phyloP scores from a whole-genome alignment of 2,797 vertebrate genomes.

The Arctocebus calabarensis region DNA sequence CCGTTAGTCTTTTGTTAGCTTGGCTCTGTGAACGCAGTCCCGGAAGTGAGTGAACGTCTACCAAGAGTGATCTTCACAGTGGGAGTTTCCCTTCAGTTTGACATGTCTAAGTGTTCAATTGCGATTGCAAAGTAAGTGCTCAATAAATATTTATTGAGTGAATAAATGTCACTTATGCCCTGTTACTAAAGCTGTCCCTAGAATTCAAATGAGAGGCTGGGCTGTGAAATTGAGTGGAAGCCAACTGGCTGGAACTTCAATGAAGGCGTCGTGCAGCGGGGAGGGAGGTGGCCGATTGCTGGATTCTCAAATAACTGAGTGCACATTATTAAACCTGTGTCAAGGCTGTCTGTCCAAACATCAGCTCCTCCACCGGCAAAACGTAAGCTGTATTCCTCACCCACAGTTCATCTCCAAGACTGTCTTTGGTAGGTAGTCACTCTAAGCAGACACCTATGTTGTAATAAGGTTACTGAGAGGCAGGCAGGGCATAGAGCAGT shows the following conservation, averaged over 20 bases:
- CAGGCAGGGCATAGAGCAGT: no score
- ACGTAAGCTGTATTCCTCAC: rapidly evolving
- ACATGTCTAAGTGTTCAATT: rapidly evolving
- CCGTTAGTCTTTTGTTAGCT: background rate
- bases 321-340: rapidly evolving
- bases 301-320: rapidly evolving
- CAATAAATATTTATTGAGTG: background rate
- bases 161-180: background rate
- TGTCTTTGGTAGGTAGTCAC: rapidly evolving
- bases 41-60: background rate
- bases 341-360: rapidly evolving
- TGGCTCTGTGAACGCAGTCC: background rate
- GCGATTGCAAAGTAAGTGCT: background rate
- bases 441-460: background rate
- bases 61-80: rapidly evolving
- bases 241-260: background rate
- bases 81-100: background rate
- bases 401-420: background rate
- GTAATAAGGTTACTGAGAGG: background rate
- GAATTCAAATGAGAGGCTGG: rapidly evolving
- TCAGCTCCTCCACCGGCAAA: background rate
- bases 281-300: rapidly evolving
- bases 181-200: background rate
- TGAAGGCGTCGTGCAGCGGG: rapidly evolving
- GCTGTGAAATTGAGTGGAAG: background rate